Conservation (phyloP, 2,113 vertebrate species). For the Dasypus novemcinctus region DNA sequence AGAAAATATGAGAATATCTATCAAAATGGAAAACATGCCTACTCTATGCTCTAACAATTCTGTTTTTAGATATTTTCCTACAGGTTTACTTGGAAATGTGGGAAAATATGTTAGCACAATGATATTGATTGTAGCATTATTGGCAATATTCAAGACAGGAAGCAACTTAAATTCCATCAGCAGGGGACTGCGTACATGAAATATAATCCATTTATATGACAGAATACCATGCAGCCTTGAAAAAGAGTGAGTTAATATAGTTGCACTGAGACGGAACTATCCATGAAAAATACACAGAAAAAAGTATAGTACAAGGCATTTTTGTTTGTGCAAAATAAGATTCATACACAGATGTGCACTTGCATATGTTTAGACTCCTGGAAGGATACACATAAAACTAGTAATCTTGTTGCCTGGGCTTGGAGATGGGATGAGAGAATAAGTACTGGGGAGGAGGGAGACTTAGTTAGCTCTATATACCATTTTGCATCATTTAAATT, state of each 20-base stretch:
- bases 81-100: background rate
- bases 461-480: background rate
- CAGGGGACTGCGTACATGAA: background rate
- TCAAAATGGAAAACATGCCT: conserved; percentile 14
- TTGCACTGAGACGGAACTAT: background rate
- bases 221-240: background rate
- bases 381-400: background rate
- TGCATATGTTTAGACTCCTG: background rate
- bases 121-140: background rate
- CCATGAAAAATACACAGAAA: background rate
- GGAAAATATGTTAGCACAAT: background rate
- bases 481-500: conserved; percentile 32
- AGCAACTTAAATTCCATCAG: conserved; percentile 24
- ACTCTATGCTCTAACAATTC: conserved; percentile 5
- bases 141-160: conserved; percentile 4
- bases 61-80: background rate
- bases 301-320: background rate
- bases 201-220: background rate
- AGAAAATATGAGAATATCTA: background rate
- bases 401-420: background rate
- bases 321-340: background rate
- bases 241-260: conserved; percentile 6
- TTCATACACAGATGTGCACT: background rate
- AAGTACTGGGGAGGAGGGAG: background rate
- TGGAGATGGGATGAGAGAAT: background rate